Evolutionary conservation across 2,113 vertebrate genomes (phyloP).

Genomic region (Pomatorhinus ruficollis): DNA sequence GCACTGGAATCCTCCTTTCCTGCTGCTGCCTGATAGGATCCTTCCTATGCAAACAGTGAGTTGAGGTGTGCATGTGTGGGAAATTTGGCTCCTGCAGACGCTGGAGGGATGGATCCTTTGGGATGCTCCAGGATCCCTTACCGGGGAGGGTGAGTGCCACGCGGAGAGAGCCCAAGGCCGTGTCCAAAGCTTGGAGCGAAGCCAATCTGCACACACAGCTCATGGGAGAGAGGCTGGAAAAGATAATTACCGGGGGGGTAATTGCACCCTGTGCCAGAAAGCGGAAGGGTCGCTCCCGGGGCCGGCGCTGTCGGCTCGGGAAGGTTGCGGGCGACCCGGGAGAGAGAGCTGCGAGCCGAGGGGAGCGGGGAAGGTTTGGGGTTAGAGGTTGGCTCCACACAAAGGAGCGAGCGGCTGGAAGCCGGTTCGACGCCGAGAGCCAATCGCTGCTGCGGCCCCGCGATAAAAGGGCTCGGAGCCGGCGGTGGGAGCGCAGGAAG

Average conservation of each 20-base stretch:
- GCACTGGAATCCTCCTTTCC: neutral
- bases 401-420: constrained; percentile 43
- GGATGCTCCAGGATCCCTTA: neutral
- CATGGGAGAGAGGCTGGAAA: neutral
- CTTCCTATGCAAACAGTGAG: neutral
- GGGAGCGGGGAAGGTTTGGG: neutral
- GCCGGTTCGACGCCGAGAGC: neutral
- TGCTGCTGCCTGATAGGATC: neutral
- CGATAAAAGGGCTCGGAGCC: constrained; percentile 37
- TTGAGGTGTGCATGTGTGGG: neutral
- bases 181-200: neutral
- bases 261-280: neutral
- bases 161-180: neutral
- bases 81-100: neutral
- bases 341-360: neutral
- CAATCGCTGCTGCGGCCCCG: constrained; percentile 42
- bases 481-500: constrained; percentile 10
- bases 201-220: neutral
- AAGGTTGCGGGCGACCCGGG: accelerated
- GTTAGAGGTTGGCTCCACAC: constrained; percentile 26
- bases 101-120: neutral
- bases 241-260: neutral
- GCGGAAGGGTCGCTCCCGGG: neutral
- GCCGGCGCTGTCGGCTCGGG: accelerated
- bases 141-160: neutral